Evolutionary conservation across 2,113 vertebrate genomes (phyloP).

Genomic region (Pteronura brasiliensis): DNA sequence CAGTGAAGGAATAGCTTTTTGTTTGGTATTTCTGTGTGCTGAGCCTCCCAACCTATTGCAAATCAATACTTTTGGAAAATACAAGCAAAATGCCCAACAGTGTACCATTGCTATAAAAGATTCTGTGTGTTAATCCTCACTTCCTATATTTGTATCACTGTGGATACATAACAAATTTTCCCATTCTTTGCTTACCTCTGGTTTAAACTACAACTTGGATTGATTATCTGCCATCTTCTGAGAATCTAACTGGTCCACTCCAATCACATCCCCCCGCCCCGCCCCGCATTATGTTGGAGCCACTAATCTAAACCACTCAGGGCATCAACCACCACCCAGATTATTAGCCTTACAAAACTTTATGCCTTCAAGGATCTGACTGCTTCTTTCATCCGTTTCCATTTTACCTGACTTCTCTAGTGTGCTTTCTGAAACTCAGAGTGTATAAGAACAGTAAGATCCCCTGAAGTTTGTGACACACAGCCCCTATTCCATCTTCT

Average conservation of each 20-base stretch:
- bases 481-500: background rate
- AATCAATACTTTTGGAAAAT: background rate
- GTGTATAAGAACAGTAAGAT: background rate
- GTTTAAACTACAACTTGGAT: background rate
- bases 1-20: background rate
- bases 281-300: no score
- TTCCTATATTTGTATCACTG: background rate
- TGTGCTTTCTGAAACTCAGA: background rate
- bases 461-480: background rate
- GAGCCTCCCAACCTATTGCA: background rate
- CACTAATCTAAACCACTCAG: background rate
- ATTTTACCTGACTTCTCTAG: background rate
- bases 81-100: background rate
- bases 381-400: background rate
- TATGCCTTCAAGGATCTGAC: background rate
- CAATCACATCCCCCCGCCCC: background rate
- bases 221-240: background rate
- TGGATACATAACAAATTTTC: background rate
- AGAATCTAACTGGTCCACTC: background rate
- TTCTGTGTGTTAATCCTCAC: background rate
- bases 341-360: background rate
- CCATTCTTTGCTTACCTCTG: background rate
- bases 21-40: background rate
- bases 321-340: background rate
- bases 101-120: background rate